Evolutionary conservation across 2,888 invertebrate species (phyloP).

Genomic region (Eugnorisma glareosa): DNA sequence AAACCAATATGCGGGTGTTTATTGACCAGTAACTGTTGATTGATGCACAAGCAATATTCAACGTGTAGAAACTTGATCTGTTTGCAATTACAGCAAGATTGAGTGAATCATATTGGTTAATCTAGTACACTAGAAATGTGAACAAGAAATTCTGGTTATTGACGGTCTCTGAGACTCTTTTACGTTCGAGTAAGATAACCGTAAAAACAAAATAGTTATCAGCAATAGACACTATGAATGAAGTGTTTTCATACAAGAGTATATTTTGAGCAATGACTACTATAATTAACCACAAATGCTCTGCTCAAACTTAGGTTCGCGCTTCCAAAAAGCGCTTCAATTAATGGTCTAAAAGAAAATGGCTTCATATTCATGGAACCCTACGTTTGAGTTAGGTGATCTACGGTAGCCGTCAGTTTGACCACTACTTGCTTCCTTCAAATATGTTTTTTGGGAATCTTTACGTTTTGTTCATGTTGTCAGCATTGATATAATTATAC

Average conservation of each 20-base stretch:
- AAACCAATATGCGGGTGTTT: slow-evolving; percentile 18
- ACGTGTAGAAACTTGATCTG: slow-evolving; percentile 9
- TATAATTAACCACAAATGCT: background rate
- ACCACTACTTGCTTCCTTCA: background rate
- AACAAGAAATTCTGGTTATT: background rate
- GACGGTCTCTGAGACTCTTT: background rate
- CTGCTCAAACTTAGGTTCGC: background rate
- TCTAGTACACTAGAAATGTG: background rate
- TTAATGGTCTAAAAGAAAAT: background rate
- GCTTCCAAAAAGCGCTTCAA: background rate
- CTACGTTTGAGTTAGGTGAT: background rate
- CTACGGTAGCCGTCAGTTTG: background rate
- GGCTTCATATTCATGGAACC: background rate
- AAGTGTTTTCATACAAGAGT: background rate
- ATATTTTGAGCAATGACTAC: background rate
- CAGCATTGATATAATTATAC: background rate
- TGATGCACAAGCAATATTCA: slow-evolving; percentile 43
- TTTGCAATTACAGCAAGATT: slow-evolving; percentile 38
- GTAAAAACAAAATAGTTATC: background rate
- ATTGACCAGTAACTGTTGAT: slow-evolving; percentile 49
- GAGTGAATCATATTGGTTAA: slow-evolving; percentile 7
- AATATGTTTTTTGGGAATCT: background rate
- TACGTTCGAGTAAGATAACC: background rate
- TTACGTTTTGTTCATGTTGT: background rate
- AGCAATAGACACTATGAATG: background rate